Base-by-base conservation (phyloP, 2,888 invertebrate species). In the Chydorus sphaericus region DNA sequence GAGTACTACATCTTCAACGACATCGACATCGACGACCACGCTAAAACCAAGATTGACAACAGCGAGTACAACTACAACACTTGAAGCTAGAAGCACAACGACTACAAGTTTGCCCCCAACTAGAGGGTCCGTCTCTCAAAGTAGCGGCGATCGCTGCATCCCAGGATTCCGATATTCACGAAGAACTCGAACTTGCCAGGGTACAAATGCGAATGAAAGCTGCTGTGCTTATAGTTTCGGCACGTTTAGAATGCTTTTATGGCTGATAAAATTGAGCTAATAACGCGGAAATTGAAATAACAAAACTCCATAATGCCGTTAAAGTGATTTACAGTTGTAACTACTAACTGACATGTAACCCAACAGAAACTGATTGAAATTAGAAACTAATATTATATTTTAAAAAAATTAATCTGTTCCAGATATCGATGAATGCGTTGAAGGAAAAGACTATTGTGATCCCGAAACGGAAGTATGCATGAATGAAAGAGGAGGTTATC, bases 401-500 rank as follows among this genome's bases (percentile, higher is more conserved):
- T n/a, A n/a, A n/a, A n/a, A n/a, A n/a, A n/a, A n/a, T n/a, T n/a
- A n/a, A n/a, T n/a, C n/a, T n/a, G n/a, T n/a, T 4, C 28, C 30
- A 61, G 61, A 62, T 56, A 44, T 62, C 37, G 58, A 60, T 54
- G 61, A 62, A 57, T 62, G 61, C 54, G 31, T 30, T 4, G 57
- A 60, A 58, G 52, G 57, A 14, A 11, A 23, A 26, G 44, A 48
- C 38, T 23, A 51, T 11, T 57, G 59, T 39, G 51, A 50, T 10
- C 28, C 14, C 16, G 33, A 56, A 11, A 59, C 65, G 16, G 67
- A 70, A 59, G 62, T 62, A 8, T 71, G 71, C 59, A 60, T 65
- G 29, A 71, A 71, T 60, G 64, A 64, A 30, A 61, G 65, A 7
- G 71, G 71, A 8, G 66, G 66, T 26, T 70, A 66, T 61, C 60